Conservation (phyloP, 1,140 invertebrate genomes). For the Lepidostoma basale region DNA sequence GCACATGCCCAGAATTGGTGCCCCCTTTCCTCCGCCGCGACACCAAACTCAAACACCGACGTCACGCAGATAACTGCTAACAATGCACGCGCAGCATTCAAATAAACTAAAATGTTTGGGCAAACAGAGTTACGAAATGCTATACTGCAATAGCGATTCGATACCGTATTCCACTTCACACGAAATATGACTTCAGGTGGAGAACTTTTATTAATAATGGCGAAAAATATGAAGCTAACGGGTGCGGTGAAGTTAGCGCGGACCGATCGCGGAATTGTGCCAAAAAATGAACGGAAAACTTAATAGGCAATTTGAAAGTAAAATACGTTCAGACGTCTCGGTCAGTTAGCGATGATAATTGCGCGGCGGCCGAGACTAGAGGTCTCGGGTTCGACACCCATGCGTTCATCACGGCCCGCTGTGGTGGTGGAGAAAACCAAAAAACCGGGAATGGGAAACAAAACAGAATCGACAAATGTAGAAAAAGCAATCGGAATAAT, state of each 20-base stretch:
- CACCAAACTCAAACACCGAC: no score
- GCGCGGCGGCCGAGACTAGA: constrained; percentile 31
- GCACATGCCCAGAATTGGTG: constrained; percentile 31
- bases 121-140: no score
- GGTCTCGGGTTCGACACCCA: constrained; percentile 19
- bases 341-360: constrained; percentile 31
- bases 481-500: constrained; percentile 35
- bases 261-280: constrained; percentile 22
- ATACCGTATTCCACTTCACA: no score
- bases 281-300: constrained; percentile 32
- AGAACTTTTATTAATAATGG: constrained; percentile 12
- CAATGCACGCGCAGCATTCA: no score
- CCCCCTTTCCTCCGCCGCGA: neutral
- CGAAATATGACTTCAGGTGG: neutral
- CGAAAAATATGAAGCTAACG: constrained; percentile 7
- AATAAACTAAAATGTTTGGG: no score
- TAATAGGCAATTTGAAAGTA: constrained; percentile 32
- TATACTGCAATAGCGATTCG: no score
- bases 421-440: constrained; percentile 28
- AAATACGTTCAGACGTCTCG: constrained; percentile 29
- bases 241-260: neutral
- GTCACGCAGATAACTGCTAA: no score
- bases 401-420: constrained; percentile 16
- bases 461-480: constrained; percentile 29
- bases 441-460: constrained; percentile 23